A percentile compares a stretch with the other conserved stretches of the same genome.
Conservation (phyloP, 1,140 invertebrate genomes). For the Lordiphosa collinella region DNA sequence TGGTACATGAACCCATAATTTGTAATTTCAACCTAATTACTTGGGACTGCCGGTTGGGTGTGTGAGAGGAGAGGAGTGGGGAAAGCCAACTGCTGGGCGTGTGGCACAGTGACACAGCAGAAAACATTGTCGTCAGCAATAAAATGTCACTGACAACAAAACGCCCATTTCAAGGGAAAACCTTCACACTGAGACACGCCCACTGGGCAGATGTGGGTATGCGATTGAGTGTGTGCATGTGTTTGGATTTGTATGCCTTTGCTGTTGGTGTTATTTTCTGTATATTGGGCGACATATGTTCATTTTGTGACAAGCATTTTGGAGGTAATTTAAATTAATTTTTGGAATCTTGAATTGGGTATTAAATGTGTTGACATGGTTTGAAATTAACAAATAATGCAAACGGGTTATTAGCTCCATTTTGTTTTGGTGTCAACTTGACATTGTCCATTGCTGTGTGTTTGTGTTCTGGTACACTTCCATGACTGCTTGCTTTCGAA, state of each 20-base stretch:
- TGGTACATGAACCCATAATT: constrained; percentile 72
- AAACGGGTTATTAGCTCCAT: too few species aligned
- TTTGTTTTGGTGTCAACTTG: too few species aligned
- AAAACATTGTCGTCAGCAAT: constrained; percentile 62
- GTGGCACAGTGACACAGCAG: constrained; percentile 11
- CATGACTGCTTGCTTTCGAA: too few species aligned
- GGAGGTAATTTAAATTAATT: constrained; percentile 60
- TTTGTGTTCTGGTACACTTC: too few species aligned
- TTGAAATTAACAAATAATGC: background rate
- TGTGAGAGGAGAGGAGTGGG: background rate
- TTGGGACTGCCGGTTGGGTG: constrained; percentile 20
- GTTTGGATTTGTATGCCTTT: constrained; percentile 23
- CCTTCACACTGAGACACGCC: constrained; percentile 40
- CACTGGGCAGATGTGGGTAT: background rate
- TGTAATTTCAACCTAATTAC: constrained; percentile 76
- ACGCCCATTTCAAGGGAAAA: constrained; percentile 47
- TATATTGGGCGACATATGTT: constrained; percentile 47
- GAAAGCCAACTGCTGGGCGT: background rate
- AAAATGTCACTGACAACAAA: constrained; percentile 64
- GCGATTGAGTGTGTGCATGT: constrained; percentile 8
- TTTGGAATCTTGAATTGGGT: background rate
- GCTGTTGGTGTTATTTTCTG: constrained; percentile 9
- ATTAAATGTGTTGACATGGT: background rate
- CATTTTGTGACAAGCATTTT: constrained; percentile 50
- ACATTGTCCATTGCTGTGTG: too few species aligned